phyloP scores from a whole-genome alignment of 2,797 vertebrate genomes.

The Hippocampus kuda region DNA sequence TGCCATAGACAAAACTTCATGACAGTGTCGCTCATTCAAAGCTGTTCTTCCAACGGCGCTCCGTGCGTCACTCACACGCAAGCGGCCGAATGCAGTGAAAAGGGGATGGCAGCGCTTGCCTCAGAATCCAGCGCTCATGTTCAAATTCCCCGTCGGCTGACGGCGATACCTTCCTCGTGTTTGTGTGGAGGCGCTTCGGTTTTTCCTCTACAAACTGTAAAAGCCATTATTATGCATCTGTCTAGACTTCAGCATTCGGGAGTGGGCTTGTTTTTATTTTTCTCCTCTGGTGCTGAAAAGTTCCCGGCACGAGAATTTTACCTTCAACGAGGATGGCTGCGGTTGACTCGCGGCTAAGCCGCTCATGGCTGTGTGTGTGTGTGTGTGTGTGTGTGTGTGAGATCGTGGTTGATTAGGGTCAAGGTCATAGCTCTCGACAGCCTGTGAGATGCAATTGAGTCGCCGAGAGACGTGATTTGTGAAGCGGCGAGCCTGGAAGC shows the following conservation, averaged over 20 bases:
- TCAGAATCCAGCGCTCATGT: neutral
- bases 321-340: conserved; percentile 6
- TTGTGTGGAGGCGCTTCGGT: conserved; percentile 26
- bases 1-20: too few species aligned
- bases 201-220: conserved; percentile 23
- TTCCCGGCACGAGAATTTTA: conserved; percentile 20
- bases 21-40: too few species aligned
- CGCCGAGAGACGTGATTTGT: neutral
- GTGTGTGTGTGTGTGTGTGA: neutral
- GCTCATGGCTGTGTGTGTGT: neutral
- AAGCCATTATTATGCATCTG: conserved; percentile 27
- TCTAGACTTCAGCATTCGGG: conserved; percentile 35
- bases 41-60: too few species aligned
- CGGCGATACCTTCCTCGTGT: conserved; percentile 10
- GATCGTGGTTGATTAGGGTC: conserved; percentile 10
- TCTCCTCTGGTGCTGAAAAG: conserved; percentile 9
- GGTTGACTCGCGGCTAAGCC: neutral
- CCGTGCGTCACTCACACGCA: too few species aligned
- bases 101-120: too few species aligned
- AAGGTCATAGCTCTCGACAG: conserved; percentile 6
- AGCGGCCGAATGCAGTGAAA: too few species aligned
- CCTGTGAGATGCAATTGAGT: conserved; percentile 29
- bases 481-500: neutral
- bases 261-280: neutral
- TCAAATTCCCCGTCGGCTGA: conserved; percentile 2